phyloP scores from a whole-genome alignment of 2,113 vertebrate species.

The Oostethus manadensis region DNA sequence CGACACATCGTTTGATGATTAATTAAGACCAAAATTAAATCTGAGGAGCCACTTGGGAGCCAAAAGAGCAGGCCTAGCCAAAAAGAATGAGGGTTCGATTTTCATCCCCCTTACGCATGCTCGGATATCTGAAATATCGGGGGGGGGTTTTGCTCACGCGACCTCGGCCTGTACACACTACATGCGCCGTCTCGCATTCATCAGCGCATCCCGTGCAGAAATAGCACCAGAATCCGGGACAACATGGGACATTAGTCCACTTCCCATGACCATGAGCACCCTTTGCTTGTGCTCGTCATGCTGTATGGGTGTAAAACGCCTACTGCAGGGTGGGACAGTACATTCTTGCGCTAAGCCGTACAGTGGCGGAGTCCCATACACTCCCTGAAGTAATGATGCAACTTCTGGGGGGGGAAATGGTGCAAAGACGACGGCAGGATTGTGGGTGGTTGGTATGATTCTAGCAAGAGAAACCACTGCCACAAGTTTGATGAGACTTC shows the following conservation, averaged over 20 bases:
- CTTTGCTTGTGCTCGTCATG: too few relatives aligned
- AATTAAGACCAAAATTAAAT: too few relatives aligned
- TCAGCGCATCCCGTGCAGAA: not conserved
- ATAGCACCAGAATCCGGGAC: not conserved
- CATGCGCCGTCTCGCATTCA: not conserved
- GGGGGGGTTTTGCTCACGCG: too few relatives aligned
- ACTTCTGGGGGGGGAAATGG: constrained; percentile 20
- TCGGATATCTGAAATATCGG: too few relatives aligned
- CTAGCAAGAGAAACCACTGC: not conserved
- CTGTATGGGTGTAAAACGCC: not conserved
- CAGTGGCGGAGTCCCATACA: constrained; percentile 12
- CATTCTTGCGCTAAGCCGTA: constrained; percentile 54
- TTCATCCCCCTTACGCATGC: too few relatives aligned
- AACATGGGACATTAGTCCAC: not conserved
- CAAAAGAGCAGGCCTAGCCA: too few relatives aligned
- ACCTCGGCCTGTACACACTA: too few relatives aligned
- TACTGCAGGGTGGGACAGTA: constrained; percentile 66
- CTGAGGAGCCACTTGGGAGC: too few relatives aligned
- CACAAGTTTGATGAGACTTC: constrained; percentile 66
- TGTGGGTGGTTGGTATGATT: too few relatives aligned
- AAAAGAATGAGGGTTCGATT: too few relatives aligned
- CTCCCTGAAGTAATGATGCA: constrained; percentile 61
- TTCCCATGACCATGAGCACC: constrained; percentile 3
- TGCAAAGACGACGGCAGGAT: constrained; percentile 10
- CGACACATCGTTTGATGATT: too few relatives aligned